A percentile compares a stretch with the other conserved stretches of the same genome.
phyloP scores from a whole-genome alignment of 2,797 vertebrate genomes.

The Anguilla pacifica region DNA sequence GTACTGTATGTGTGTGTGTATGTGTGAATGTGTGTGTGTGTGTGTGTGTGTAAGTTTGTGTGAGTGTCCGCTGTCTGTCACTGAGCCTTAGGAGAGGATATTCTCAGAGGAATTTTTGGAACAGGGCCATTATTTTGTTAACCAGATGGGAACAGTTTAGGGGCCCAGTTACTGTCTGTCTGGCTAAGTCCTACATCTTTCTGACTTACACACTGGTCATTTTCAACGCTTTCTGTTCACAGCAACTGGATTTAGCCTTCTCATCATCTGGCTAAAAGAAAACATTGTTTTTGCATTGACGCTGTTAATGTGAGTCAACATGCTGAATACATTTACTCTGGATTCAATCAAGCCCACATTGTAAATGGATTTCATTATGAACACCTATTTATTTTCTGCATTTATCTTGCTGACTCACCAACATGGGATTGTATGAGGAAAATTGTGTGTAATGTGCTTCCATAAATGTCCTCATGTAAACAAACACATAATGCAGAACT shows the following conservation, averaged over 20 bases:
- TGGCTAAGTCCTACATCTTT: not conserved
- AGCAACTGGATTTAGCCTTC: not conserved
- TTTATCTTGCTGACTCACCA: not conserved
- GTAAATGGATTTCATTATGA: not conserved
- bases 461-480: not conserved
- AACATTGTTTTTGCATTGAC: not conserved
- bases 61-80: not conserved
- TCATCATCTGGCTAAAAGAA: not conserved
- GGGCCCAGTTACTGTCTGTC: not conserved
- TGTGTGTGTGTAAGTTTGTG: not conserved
- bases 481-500: not conserved
- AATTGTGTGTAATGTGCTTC: not conserved
- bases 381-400: not conserved
- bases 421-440: not conserved
- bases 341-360: not conserved
- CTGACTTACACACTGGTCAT: not conserved
- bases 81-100: not conserved
- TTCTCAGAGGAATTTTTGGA: slow-evolving; percentile 20
- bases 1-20: not conserved
- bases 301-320: not conserved
- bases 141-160: slow-evolving; percentile 8
- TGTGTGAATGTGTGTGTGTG: not conserved
- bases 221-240: not conserved
- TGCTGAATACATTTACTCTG: not conserved
- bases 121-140: not conserved